Conservation (phyloP, 2,888 invertebrate species). For the Leistus spinibarbis region DNA sequence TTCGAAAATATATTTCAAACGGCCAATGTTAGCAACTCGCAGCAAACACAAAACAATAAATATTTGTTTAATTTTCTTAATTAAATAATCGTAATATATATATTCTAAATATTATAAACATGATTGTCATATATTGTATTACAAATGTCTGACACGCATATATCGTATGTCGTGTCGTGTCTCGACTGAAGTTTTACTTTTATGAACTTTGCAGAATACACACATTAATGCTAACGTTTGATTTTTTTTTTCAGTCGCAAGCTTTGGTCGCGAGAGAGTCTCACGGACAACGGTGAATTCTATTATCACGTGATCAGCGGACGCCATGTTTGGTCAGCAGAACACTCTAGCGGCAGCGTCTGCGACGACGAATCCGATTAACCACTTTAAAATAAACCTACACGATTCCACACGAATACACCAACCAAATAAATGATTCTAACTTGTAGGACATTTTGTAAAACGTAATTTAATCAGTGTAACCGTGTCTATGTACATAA, state of each 20-base stretch:
- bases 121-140: no score
- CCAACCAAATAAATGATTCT: not conserved
- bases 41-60: no score
- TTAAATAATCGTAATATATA: no score
- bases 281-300: constrained; percentile 30
- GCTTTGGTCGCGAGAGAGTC: constrained; percentile 32
- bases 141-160: no score
- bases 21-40: no score
- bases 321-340: constrained; percentile 36
- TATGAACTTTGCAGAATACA: no score
- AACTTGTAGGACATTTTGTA: not conserved
- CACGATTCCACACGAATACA: not conserved
- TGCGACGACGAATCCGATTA: constrained; percentile 35
- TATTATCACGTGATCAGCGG: constrained; percentile 36
- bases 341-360: constrained; percentile 30
- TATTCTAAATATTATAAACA: no score
- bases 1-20: no score
- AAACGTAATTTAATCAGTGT: not conserved
- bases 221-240: constrained; percentile 5
- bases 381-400: not conserved
- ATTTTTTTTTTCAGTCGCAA: constrained; percentile 31
- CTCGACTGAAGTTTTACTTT: not conserved
- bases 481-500: not conserved
- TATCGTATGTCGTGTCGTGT: not conserved
- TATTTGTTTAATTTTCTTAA: no score